These are phyloP conservation scores for Oreochromis spilurus DNA, from an alignment of 2,113 vertebrate species.

Conservation along the genomic window DNA sequence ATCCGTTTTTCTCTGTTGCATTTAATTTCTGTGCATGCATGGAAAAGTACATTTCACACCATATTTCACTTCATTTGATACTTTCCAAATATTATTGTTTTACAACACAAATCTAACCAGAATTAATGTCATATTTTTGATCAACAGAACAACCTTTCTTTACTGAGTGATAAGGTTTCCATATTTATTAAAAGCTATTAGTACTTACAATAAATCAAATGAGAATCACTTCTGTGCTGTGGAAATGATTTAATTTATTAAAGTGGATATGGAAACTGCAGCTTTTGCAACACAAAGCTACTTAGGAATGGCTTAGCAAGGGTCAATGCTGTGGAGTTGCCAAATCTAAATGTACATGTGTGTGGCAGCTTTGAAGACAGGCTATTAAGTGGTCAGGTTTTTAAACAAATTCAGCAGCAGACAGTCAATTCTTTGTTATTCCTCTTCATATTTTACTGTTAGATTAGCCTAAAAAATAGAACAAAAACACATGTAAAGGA, in stretches of 20 bases:
- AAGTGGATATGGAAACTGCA: not conserved
- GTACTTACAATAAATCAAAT: not conserved
- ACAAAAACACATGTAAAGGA: not conserved
- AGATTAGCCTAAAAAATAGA: not conserved
- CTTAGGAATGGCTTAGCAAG: not conserved
- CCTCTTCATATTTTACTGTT: not conserved
- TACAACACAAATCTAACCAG: not conserved
- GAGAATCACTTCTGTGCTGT: not conserved
- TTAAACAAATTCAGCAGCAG: not conserved
- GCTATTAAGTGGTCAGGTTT: not conserved
- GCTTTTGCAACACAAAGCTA: not conserved
- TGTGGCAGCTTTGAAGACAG: not conserved
- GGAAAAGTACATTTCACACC: not conserved
- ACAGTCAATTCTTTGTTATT: not conserved
- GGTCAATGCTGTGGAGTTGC: not conserved
- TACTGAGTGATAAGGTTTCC: not conserved
- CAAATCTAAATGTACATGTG: not conserved
- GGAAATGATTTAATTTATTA: not conserved
- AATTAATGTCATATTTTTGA: not conserved
- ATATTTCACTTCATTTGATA: not conserved
- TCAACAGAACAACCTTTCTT: not conserved
- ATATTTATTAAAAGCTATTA: not conserved
- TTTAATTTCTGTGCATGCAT: not conserved
- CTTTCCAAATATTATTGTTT: not conserved
- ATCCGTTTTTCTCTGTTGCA: not conserved